phyloP scores from a whole-genome alignment of 2,888 invertebrate genomes.

The Drosophila prostipennis region DNA sequence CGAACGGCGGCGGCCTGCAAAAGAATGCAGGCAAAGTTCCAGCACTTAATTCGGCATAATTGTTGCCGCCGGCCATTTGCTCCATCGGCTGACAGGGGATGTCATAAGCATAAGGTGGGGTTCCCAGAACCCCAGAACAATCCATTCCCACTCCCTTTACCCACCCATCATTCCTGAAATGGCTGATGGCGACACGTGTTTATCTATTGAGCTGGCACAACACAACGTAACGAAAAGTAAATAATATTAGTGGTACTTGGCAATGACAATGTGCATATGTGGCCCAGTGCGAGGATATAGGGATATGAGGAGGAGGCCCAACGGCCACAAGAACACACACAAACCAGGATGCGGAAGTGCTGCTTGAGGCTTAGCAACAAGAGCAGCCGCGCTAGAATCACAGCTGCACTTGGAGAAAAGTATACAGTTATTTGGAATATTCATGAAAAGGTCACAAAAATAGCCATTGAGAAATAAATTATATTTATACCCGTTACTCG shows the following conservation, averaged over 20 bases:
- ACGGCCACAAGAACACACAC: constrained; percentile 57
- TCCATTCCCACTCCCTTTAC: neutral
- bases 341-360: constrained; percentile 63
- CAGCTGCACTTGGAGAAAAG: constrained; percentile 1
- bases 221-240: constrained; percentile 76
- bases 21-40: constrained; percentile 47
- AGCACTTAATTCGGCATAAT: constrained; percentile 70
- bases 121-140: neutral
- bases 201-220: constrained; percentile 46
- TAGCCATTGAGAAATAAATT: too few species aligned
- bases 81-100: constrained; percentile 17
- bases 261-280: constrained; percentile 80
- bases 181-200: constrained; percentile 44
- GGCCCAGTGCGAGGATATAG: constrained; percentile 43
- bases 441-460: too few species aligned
- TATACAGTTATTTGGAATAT: too few species aligned
- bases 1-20: neutral
- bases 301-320: constrained; percentile 28
- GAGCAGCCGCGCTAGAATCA: constrained; percentile 21
- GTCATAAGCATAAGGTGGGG: constrained; percentile 17
- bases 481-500: too few species aligned
- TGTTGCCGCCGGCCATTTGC: constrained; percentile 62
- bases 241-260: constrained; percentile 78
- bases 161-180: constrained; percentile 3
- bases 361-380: constrained; percentile 46